These are phyloP conservation scores for Dione vanillae DNA, from an alignment of 2,888 invertebrate genomes.

Conservation along the genomic window DNA sequence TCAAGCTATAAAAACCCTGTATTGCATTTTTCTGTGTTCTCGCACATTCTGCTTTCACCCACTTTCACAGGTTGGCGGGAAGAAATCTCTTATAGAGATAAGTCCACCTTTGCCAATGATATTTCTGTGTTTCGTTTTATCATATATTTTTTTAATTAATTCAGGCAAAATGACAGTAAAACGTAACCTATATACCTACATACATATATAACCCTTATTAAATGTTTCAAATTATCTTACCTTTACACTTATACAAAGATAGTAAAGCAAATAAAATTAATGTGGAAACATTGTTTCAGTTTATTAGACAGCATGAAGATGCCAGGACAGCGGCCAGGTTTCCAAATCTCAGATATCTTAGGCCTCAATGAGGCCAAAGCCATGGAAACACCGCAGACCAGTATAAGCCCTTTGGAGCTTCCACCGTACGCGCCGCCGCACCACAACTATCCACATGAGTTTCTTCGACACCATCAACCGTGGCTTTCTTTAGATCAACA, in stretches of 20 bases:
- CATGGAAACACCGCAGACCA: conserved; percentile 67
- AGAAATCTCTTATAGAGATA: too few species aligned
- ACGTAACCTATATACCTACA: too few species aligned
- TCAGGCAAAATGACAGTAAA: too few species aligned
- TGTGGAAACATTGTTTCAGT: conserved; percentile 71
- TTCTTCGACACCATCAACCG: conserved; percentile 76
- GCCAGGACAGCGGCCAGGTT: conserved; percentile 91
- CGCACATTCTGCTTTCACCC: too few species aligned
- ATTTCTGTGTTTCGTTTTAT: too few species aligned
- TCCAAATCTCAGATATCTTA: conserved; percentile 96
- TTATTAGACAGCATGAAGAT: conserved; percentile 93
- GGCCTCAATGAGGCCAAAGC: conserved; percentile 90
- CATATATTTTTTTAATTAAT: too few species aligned
- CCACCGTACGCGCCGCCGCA: conserved; percentile 73
- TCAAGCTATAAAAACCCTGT: too few species aligned
- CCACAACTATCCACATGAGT: conserved; percentile 72
- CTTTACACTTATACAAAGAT: neutral
- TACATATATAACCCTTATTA: too few species aligned
- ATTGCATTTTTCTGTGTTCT: too few species aligned
- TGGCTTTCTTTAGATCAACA: conserved; percentile 77
- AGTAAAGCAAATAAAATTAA: neutral
- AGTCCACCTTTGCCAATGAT: too few species aligned
- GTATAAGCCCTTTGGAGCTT: conserved; percentile 66
- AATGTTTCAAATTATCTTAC: too few species aligned
- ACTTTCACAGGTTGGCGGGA: too few species aligned